Evolutionary conservation across 2,888 invertebrate species (phyloP), one percentile per base, ranked within the genome.

Genomic region (Dicycla oo): DNA sequence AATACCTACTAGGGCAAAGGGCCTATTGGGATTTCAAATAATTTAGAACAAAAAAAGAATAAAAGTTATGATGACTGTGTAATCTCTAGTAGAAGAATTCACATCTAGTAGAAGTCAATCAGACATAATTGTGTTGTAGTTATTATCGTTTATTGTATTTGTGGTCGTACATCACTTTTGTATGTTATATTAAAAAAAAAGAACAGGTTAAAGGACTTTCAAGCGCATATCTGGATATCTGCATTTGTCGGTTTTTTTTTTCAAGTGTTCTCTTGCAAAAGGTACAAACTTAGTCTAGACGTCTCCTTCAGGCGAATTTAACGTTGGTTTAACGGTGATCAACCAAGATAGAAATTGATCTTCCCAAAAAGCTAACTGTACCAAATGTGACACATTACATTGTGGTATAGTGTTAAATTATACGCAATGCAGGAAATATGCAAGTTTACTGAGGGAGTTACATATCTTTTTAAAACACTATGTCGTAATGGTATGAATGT

Each of bases 261-360:
- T 40, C 23, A 23, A 18, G 20, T 43, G 11, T 43, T 60, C 18
- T 60, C n/a, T 15, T 38, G n/a, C 8, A 5, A 38, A 6, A 5
- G 1, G 10, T 6, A 38, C 3, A 23, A 26, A 7, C 7, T 38
- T 3, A 23, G 10, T 45, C 30, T 45, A 20, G 30, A 54, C 67
- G 53, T 67, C 40, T 66, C 53, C 20, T 73, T 67, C 71, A 72
- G 54, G 67, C 54, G 1, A 38, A 64, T 82, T 67, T 71, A 53
- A 53, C 18, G 26, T 26, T 23, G 10, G 34, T 13, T 74, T 53
- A 23, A 75, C 54, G 63, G 67, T 34, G 23, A 62, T 74, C 20
- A 82, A 67, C 43, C 20, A 15, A 53, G 51, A 69, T 69, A 53
- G 60, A 68, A 62, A 77, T 65, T 68, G 53, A 69, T 10, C 43